These are phyloP conservation scores for Plebejus argus DNA, from an alignment of 2,888 invertebrate genomes.

Conservation along the genomic window DNA sequence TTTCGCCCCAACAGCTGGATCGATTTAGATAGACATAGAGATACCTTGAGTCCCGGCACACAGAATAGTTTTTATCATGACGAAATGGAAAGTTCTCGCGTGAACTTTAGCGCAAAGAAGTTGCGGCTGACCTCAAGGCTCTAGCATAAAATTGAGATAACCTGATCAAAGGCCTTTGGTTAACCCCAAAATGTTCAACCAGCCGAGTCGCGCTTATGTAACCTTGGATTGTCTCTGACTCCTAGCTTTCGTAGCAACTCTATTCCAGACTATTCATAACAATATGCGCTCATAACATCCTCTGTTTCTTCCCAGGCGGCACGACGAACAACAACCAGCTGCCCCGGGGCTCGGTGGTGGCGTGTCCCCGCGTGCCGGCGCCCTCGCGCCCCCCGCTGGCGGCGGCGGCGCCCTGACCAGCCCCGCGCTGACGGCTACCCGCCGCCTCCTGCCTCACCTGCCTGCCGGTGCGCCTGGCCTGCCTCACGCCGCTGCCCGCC, in stretches of 20 bases:
- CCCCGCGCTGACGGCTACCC: constrained; percentile 70
- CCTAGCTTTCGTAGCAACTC: neutral
- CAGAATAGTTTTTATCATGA: no score
- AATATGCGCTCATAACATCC: neutral
- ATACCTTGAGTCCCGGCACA: no score
- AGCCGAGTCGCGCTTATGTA: no score
- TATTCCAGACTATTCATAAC: neutral
- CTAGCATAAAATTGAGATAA: no score
- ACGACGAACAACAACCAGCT: constrained; percentile 61
- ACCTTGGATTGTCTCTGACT: neutral
- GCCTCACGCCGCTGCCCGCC: constrained; percentile 52
- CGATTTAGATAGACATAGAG: no score
- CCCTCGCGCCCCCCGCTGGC: constrained; percentile 69
- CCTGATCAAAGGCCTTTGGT: no score
- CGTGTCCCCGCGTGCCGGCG: constrained; percentile 84
- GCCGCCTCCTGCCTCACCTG: constrained; percentile 68
- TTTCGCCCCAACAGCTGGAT: no score
- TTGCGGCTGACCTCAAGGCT: no score
- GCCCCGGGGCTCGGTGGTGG: constrained; percentile 74
- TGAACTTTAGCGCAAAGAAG: no score
- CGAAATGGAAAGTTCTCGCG: no score
- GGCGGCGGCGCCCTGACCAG: constrained; percentile 77
- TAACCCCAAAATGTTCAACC: no score
- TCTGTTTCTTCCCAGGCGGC: constrained; percentile 53
- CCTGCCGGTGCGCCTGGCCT: constrained; percentile 59